Evolutionary conservation across 2,113 vertebrate genomes (phyloP).

Genomic region (Narcine bancroftii): DNA sequence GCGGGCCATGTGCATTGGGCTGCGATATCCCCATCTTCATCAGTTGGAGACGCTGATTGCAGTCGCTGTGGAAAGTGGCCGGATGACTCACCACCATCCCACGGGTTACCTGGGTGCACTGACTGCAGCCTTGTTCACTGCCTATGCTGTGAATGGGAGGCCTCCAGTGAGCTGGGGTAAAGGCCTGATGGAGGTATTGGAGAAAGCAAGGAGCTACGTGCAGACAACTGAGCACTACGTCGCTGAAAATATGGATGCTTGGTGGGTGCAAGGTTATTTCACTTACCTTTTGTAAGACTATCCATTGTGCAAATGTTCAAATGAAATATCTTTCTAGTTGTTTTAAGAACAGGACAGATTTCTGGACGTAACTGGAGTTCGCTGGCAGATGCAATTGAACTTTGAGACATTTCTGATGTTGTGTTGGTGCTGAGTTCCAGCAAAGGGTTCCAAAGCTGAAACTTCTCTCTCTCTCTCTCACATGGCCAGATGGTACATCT

Average conservation of each 20-base stretch:
- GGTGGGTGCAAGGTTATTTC: conserved; percentile 56
- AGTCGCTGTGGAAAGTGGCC: conserved; percentile 68
- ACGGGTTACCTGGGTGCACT: conserved; percentile 68
- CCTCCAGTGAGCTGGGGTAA: conserved; percentile 61
- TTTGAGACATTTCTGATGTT: neutral
- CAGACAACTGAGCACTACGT: conserved; percentile 47
- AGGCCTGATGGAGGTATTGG: conserved; percentile 57
- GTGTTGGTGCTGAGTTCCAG: too few species aligned
- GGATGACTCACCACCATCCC: conserved; percentile 76
- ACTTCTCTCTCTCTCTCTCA: too few species aligned
- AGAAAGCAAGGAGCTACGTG: conserved; percentile 54
- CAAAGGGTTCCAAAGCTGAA: too few species aligned
- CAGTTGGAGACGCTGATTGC: conserved; percentile 54
- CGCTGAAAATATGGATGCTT: conserved; percentile 58
- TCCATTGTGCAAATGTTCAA: too few species aligned
- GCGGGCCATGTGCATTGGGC: conserved; percentile 71
- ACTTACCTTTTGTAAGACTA: neutral
- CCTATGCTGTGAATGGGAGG: conserved; percentile 52
- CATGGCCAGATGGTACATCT: too few species aligned
- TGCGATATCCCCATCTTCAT: conserved; percentile 51
- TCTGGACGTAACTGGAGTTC: neutral
- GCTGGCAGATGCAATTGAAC: neutral
- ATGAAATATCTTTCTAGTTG: too few species aligned
- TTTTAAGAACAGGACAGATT: neutral
- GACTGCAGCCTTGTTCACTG: conserved; percentile 61